Evolutionary conservation across 2,797 vertebrate genomes (phyloP).

Genomic region (Tangara arthus): DNA sequence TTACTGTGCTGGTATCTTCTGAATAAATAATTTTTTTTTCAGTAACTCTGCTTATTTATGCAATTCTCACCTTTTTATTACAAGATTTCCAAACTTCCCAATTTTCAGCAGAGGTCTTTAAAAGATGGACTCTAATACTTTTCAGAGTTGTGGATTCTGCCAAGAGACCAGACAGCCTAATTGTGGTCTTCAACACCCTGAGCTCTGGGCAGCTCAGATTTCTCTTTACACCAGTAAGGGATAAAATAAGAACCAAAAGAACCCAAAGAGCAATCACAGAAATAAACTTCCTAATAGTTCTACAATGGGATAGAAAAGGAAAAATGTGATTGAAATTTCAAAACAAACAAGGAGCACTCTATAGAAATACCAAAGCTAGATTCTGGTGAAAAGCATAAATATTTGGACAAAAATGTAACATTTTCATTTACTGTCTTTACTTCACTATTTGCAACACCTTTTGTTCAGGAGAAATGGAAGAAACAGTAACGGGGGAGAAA

Average conservation of each 20-base stretch:
- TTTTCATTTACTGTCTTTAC: not conserved
- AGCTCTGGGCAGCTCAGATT: rapidly evolving
- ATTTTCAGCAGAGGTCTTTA: not conserved
- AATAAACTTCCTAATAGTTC: not conserved
- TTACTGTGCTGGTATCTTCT: not conserved
- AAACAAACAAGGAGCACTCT: not conserved
- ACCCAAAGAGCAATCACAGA: not conserved
- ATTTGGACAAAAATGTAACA: not conserved
- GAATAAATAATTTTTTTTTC: not conserved
- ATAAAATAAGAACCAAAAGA: not conserved
- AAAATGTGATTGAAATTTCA: not conserved
- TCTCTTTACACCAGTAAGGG: not conserved
- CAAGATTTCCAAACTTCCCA: not conserved
- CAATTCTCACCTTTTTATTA: not conserved
- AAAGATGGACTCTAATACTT: not conserved
- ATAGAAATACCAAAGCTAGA: not conserved
- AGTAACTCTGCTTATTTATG: not conserved
- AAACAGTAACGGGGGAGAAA: not conserved
- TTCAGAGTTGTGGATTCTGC: not conserved
- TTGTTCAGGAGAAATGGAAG: not conserved
- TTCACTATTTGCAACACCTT: not conserved
- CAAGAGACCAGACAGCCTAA: not conserved
- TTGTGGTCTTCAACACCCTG: not conserved
- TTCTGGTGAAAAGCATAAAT: not conserved
- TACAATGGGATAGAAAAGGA: not conserved